phyloP scores from a whole-genome alignment of 2,888 invertebrate genomes.

The Apamea crenata region DNA sequence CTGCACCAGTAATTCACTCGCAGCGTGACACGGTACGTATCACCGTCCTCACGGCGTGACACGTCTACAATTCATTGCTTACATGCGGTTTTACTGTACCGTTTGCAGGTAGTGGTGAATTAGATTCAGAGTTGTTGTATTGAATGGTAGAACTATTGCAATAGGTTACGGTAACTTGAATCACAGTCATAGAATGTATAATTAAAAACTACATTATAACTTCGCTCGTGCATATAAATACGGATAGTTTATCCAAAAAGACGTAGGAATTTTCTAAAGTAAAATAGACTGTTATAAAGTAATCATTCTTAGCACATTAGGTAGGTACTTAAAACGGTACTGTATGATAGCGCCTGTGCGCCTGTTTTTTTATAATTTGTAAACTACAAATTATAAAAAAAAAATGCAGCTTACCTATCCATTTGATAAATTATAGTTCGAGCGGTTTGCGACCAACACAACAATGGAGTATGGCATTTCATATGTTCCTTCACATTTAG shows the following conservation, averaged over 20 bases:
- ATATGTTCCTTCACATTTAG: conserved; percentile 2
- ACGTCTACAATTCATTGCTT: conserved; percentile 48
- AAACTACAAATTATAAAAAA: not conserved
- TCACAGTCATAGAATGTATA: not conserved
- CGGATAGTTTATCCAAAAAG: not conserved
- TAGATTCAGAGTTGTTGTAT: not conserved
- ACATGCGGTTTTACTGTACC: conserved; percentile 36
- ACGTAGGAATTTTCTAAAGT: not conserved
- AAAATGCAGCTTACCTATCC: not conserved
- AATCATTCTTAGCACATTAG: not conserved
- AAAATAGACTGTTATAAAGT: not conserved
- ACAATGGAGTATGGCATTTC: not conserved
- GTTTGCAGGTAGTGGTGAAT: conserved; percentile 28
- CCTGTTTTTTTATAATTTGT: no score
- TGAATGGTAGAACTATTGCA: not conserved
- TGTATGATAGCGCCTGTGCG: no score
- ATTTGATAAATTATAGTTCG: not conserved
- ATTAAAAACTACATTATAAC: not conserved
- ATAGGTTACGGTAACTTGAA: not conserved
- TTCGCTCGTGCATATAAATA: not conserved
- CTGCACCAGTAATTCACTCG: conserved; percentile 45
- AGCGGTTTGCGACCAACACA: not conserved
- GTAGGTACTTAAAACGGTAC: no score
- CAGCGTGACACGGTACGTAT: conserved; percentile 42
- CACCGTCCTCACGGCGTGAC: conserved; percentile 27